Base-by-base conservation (phyloP, 1,140 invertebrate genomes). In the Drosophila sp. region DNA sequence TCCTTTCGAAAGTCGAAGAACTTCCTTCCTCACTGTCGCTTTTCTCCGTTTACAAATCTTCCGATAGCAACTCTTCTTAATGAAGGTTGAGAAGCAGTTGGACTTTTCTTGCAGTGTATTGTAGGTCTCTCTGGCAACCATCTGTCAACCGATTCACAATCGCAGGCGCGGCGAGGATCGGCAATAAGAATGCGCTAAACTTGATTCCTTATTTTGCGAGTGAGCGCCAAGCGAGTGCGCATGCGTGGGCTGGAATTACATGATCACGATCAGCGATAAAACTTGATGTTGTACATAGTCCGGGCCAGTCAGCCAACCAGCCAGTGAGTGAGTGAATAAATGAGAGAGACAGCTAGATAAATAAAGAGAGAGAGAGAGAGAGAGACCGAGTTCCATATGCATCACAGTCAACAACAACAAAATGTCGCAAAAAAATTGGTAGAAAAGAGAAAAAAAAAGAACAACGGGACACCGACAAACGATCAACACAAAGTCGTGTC, bases 211-310 rank as follows among this genome's bases (percentile, higher is more conserved):
- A 69, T 71, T 41, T 35, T 56, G 61, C 25, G 67, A 74, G 75
- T 76, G 76, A 80, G 77, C 78, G 79, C 81, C 77, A 50, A 50
- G 44, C 44, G 86, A 86, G 80, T 79, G 81, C 85, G 80, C 90
- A 91, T 91, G 89, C 89, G 89, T 91, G 89, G 89, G 89, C 84
- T 91, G 89, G 85, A 91, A 91, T 91, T 91, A 91, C 89, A 91
- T 90, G 89, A 91, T 91, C 89, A 91, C 89, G 89, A 91, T 90
- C 87, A 90, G 81, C 89, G 89, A 91, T 91, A 91, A 91, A 91
- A 91, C 90, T 91, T 90, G 89, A 90, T 90, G 89, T 90, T 90
- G 87, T 84, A 89, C 85, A 90, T 89, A 89, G 80, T 73, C 65
- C 54, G 70, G 44, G 70, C 54, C 44, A 56, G 44, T 25, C 47